Conservation (phyloP, 92 coral and sea anemone genomes). For the Porites cylindrica region DNA sequence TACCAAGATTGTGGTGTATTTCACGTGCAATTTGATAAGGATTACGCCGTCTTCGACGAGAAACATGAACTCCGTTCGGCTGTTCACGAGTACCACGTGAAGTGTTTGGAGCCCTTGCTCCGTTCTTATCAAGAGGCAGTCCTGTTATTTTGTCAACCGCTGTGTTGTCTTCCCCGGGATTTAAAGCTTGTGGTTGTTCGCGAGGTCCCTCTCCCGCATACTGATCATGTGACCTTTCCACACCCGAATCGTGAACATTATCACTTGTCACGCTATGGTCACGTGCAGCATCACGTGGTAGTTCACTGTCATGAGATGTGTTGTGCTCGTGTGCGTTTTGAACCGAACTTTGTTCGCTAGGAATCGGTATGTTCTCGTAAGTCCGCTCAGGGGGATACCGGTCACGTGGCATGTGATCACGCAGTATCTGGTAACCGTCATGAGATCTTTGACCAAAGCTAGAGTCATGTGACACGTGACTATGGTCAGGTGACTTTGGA, state of each 20-base stretch:
- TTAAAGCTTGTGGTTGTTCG: constrained; percentile 30
- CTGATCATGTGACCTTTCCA: constrained; percentile 31
- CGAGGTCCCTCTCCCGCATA: constrained; percentile 56
- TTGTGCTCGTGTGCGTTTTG: constrained; percentile 26
- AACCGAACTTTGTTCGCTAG: constrained; percentile 32
- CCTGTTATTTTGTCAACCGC: constrained; percentile 22
- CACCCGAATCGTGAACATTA: background rate
- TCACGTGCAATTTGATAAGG: constrained; percentile 57
- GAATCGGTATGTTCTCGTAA: constrained; percentile 22
- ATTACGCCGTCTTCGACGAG: constrained; percentile 49
- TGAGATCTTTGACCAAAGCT: constrained; percentile 34
- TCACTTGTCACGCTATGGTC: constrained; percentile 24
- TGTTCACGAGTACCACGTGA: constrained; percentile 35
- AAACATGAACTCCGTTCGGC: constrained; percentile 35
- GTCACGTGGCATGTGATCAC: constrained; percentile 39
- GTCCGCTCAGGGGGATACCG: background rate
- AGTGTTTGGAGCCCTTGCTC: constrained; percentile 19
- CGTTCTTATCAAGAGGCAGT: constrained; percentile 32
- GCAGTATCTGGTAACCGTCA: constrained; percentile 29
- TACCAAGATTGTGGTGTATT: constrained; percentile 48
- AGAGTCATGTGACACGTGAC: constrained; percentile 22
- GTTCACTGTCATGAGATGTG: constrained; percentile 12
- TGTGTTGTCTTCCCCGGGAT: constrained; percentile 12
- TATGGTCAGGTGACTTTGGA: constrained; percentile 24
- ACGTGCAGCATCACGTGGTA: constrained; percentile 23